These are phyloP conservation scores for Sarcophaga rosellei DNA, from an alignment of 2,888 invertebrate genomes.

Conservation along the genomic window DNA sequence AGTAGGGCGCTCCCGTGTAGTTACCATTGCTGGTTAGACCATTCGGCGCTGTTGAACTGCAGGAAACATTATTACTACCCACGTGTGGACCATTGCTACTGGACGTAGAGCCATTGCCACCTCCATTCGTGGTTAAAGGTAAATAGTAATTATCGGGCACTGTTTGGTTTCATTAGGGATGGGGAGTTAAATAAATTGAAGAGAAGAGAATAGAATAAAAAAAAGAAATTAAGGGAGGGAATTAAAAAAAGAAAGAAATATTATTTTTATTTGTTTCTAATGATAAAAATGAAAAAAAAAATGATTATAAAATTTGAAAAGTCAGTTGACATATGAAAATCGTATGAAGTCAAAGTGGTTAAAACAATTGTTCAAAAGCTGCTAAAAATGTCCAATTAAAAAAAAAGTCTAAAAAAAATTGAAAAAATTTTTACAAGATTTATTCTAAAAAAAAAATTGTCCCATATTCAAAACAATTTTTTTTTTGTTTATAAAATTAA, in stretches of 20 bases:
- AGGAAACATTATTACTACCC: slow-evolving; percentile 71
- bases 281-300: neutral
- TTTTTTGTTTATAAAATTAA: too few species aligned
- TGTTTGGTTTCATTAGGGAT: slow-evolving; percentile 74
- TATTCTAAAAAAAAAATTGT: too few species aligned
- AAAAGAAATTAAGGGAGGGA: slow-evolving; percentile 32
- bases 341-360: too few species aligned
- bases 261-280: neutral
- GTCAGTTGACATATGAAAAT: neutral
- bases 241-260: slow-evolving; percentile 28
- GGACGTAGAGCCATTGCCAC: slow-evolving; percentile 69
- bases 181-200: slow-evolving; percentile 58
- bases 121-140: slow-evolving; percentile 73
- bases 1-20: slow-evolving; percentile 78
- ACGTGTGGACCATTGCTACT: slow-evolving; percentile 71
- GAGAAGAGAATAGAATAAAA: slow-evolving; percentile 37
- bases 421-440: too few species aligned
- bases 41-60: slow-evolving; percentile 64
- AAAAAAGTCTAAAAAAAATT: too few species aligned
- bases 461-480: too few species aligned
- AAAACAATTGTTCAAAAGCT: too few species aligned
- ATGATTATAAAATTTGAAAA: neutral
- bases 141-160: slow-evolving; percentile 85
- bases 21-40: slow-evolving; percentile 66
- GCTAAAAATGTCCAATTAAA: too few species aligned